phyloP scores from a whole-genome alignment of 2,888 invertebrate species.

The Hyppa rectilinea region DNA sequence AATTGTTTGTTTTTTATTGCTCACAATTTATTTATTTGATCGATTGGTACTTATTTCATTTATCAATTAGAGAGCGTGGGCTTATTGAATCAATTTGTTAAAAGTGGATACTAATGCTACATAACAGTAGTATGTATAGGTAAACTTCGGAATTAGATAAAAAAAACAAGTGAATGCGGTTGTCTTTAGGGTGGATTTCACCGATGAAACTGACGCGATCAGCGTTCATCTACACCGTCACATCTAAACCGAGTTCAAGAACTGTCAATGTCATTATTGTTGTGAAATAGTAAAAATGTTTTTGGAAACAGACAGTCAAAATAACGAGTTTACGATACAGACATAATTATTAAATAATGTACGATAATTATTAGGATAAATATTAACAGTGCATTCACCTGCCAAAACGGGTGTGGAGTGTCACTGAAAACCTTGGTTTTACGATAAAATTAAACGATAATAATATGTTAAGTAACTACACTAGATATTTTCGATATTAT shows the following conservation, averaged over 20 bases:
- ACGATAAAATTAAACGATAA: conserved; percentile 39
- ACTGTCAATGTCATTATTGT: no score
- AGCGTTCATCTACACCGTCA: no score
- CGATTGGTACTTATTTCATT: conserved; percentile 28
- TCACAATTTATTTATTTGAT: conserved; percentile 16
- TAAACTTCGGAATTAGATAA: no score
- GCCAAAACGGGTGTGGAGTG: not conserved
- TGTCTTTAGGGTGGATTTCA: no score
- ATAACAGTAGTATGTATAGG: no score
- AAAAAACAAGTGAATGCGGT: not conserved
- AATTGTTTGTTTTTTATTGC: conserved; percentile 7
- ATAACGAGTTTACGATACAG: not conserved
- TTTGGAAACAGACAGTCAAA: not conserved
- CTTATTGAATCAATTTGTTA: not conserved
- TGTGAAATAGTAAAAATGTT: no score
- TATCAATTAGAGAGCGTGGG: not conserved
- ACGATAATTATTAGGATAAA: no score
- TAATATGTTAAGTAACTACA: conserved; percentile 2
- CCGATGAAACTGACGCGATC: no score
- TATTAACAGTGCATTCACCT: conserved; percentile 31
- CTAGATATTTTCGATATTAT: conserved; percentile 9
- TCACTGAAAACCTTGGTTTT: conserved; percentile 33
- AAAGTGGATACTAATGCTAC: not conserved
- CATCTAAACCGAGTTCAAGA: no score
- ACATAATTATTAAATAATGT: conserved; percentile 4